A percentile compares a stretch with the other conserved stretches of the same genome.
Conservation (phyloP, 2,113 vertebrate genomes). For the Equus przewalskii region DNA sequence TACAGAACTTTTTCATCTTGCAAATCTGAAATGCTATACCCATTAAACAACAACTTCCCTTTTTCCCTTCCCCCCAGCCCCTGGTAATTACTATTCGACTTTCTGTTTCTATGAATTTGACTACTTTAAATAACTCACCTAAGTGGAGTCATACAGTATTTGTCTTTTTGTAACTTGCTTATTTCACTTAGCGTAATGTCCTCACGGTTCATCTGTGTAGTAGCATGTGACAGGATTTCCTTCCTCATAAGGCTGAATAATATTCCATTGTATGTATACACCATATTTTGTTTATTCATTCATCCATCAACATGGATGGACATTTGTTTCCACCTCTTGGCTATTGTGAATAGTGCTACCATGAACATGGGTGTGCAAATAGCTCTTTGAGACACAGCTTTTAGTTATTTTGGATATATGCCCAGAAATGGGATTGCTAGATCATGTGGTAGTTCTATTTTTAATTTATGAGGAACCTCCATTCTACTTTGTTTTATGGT, state of each 20-base stretch:
- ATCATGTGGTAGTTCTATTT: constrained; percentile 39
- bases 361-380: background rate
- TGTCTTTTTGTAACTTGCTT: background rate
- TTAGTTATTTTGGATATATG: constrained; percentile 37
- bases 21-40: background rate
- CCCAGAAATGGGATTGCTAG: background rate
- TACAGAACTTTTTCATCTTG: constrained; percentile 11
- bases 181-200: background rate
- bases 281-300: background rate
- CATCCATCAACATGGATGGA: background rate
- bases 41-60: background rate
- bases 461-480: constrained; percentile 58
- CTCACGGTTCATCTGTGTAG: background rate
- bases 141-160: background rate
- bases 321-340: background rate
- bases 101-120: constrained; percentile 17
- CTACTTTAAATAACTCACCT: background rate
- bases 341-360: background rate
- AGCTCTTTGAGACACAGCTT: constrained; percentile 27
- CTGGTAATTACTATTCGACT: background rate
- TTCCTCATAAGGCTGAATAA: background rate
- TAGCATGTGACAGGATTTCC: background rate
- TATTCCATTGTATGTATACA: background rate
- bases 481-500: constrained; percentile 59
- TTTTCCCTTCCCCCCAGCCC: background rate